Evolutionary conservation across 2,797 vertebrate genomes (phyloP), one percentile per base, ranked within the genome.

Genomic region (Phyllotis vaccarum): DNA sequence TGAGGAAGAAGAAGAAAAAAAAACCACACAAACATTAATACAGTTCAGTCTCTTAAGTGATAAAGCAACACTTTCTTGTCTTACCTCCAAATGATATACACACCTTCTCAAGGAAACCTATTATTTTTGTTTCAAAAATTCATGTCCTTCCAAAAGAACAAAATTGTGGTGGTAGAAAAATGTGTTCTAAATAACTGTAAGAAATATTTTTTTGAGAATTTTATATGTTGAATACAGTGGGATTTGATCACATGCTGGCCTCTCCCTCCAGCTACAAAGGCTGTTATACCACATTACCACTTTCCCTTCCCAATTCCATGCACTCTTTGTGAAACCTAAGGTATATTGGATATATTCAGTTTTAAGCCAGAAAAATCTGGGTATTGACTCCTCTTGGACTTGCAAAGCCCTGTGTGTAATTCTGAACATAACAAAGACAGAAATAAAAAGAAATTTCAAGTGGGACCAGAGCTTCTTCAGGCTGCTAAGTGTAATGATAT

Each of bases 331-430:
- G 66, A 81, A 14, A 49, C 19, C 0, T 90, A 12, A 0, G 70
- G 12, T 74, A 56, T 68, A 37, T 11, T 27, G 2, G 31, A 29
- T 92, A 5, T 82, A 89, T 60, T 94, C 16, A 79, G 7, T 64
- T 27, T 9, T 87, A 86, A 90, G 21, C 60, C 21, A 86, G 40
- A 91, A 89, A 88, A 95, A 91, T 43, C 6, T 62, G 56, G n/a
- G 16, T 82, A 76, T 46, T 31, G 49, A 29, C 46, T 62, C n/a
- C 13, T 16, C 58, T 56, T 75, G 29, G 29, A 43, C 7, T 16
- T n/a, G 14, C 1, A 60, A 64, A 27, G 14, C 29, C 8, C 9
- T 21, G 46, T 1, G 21, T 89, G 75, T 72, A n/a, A 56, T 82
- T 49, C 66, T 62, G 10, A 93, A 9, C 19, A 93, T 6, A 1